Evolutionary conservation across 2,113 vertebrate species (phyloP).

Genomic region (Leucosticte australis): DNA sequence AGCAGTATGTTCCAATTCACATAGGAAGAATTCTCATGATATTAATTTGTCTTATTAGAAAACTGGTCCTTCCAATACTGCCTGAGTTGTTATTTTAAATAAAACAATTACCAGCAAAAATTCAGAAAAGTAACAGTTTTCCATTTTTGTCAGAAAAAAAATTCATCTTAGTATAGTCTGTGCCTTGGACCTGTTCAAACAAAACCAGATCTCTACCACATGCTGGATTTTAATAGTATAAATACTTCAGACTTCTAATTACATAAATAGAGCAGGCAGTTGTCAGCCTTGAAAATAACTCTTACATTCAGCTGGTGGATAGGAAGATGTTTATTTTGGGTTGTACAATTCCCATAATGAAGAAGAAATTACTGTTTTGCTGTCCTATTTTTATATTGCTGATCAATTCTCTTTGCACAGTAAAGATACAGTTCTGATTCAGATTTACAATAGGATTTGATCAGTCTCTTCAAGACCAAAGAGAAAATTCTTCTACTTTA

Average conservation of each 20-base stretch:
- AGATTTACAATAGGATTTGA: background rate
- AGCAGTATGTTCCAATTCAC: background rate
- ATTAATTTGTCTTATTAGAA: background rate
- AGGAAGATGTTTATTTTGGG: constrained; percentile 42
- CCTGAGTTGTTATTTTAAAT: background rate
- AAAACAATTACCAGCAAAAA: background rate
- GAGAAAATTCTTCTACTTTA: background rate
- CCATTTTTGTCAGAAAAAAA: background rate
- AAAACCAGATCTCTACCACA: background rate
- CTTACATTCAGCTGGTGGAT: background rate
- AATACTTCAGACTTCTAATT: constrained; percentile 12
- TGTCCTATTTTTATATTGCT: background rate
- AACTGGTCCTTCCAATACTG: background rate
- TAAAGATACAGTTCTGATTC: background rate
- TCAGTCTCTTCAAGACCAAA: background rate
- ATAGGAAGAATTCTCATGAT: background rate
- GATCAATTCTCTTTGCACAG: background rate
- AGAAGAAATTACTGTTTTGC: constrained; percentile 30
- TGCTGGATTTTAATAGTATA: background rate
- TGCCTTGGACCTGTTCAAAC: background rate
- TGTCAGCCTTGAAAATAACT: background rate
- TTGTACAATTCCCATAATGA: background rate
- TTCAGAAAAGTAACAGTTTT: background rate
- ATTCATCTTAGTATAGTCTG: background rate
- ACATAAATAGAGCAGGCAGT: background rate